A percentile compares a stretch with the other conserved stretches of the same genome.
Conservation (phyloP, 2,888 invertebrate species). For the Tanytarsus gracilentus region DNA sequence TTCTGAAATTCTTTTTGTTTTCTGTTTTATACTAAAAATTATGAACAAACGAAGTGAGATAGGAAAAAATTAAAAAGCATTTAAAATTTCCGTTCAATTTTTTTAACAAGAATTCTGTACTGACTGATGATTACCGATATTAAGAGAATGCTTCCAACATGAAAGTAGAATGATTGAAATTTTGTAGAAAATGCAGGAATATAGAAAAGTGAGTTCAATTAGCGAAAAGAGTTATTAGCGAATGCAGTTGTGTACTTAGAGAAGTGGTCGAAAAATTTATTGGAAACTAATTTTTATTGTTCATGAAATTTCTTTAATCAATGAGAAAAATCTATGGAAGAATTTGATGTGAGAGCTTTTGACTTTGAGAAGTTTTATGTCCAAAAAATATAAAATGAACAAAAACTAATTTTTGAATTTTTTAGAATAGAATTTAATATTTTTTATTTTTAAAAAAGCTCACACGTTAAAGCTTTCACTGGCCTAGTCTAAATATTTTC, state of each 20-base stretch:
- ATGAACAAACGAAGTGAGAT: neutral
- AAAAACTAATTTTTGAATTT: too few relatives aligned
- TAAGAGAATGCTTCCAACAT: slow-evolving; percentile 4
- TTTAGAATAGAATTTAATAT: too few relatives aligned
- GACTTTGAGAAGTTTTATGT: too few relatives aligned
- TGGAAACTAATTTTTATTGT: neutral
- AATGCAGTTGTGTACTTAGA: neutral
- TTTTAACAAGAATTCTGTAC: neutral
- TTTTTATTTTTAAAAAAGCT: too few relatives aligned
- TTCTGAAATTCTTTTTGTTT: neutral
- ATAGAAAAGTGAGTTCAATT: neutral
- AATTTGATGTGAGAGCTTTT: too few relatives aligned
- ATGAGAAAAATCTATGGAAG: too few relatives aligned
- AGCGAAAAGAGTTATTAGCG: neutral
- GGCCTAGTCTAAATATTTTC: too few relatives aligned
- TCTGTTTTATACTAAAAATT: neutral
- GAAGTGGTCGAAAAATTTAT: neutral
- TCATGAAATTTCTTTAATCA: too few relatives aligned
- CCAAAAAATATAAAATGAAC: too few relatives aligned
- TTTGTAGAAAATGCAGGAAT: neutral
- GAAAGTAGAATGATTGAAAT: neutral
- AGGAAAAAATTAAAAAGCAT: neutral
- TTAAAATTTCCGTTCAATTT: neutral
- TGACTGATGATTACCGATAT: too few relatives aligned
- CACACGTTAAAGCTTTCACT: too few relatives aligned